Base-by-base conservation (phyloP, 1,140 invertebrate genomes). In the Drosophila mauritiana region DNA sequence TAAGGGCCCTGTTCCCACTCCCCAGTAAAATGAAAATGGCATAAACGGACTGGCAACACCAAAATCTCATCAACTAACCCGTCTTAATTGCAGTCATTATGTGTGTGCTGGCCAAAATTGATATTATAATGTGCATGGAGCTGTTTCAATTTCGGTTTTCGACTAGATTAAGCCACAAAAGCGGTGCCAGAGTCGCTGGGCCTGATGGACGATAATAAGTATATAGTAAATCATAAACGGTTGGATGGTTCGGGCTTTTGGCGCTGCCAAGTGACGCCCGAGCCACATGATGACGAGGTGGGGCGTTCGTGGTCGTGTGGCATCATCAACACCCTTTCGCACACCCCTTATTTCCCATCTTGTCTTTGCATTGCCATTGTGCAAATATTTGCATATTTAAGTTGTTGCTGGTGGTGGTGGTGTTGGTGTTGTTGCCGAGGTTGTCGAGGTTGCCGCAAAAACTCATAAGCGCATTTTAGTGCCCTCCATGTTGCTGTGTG, bases 351-450 rank as follows among this genome's bases (percentile, higher is more conserved):
- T 48, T 55, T 53, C 43, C 34, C 43, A 54, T 53, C 65, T 40
- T 53, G 59, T 69, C 58, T 63, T 65, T 63, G 54, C 59, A 76
- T 65, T 80, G 72, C 56, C 77, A 88, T 84, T 89, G 84, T 89
- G 84, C 80, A 89, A 89, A 89, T 89, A 89, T 89, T 89, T 89
- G 84, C 84, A 89, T 89, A 89, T 89, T 88, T 88, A 89, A 88
- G 75, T 83, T 88, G 78, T 75, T 81, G 61, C 57, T 85, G 75
- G 58, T 31, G 31, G 31, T 8, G 6, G 27, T 8, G 27, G 27
- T 88, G 61, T 53, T 80, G 75, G 52, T 55, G 48, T 74, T 78
- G 73, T 61, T 48, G 48, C 31, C 31, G 48, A n/a, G 25, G 37
- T 42, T 63, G 69, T 72, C 63, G 75, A 72, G 56, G 64, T 64